Conservation (phyloP, 2,888 invertebrate genomes). For the Hofmannophila pseudospretella region DNA sequence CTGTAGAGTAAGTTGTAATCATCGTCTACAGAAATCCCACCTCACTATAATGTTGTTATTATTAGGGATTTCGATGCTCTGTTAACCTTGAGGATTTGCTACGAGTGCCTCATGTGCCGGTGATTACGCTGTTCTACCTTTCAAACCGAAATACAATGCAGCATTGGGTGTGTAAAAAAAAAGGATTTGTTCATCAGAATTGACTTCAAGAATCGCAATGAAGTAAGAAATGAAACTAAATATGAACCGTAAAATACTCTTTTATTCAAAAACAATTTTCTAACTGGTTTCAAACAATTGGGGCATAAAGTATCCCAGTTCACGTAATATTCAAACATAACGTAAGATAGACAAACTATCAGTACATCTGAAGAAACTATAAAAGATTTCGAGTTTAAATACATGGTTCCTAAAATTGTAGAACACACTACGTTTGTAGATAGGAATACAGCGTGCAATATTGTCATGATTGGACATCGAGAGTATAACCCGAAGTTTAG, state of each 20-base stretch:
- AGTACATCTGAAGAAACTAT: conserved; percentile 1
- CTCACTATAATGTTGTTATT: too few relatives aligned
- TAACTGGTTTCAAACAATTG: conserved; percentile 22
- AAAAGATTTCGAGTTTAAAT: not conserved
- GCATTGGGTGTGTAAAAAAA: too few relatives aligned
- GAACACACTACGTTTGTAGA: conserved; percentile 33
- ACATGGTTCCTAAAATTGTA: conserved; percentile 5
- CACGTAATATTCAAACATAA: not conserved
- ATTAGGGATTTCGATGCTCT: too few relatives aligned
- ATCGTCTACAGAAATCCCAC: too few relatives aligned
- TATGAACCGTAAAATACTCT: conserved; percentile 46
- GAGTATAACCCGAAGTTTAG: too few relatives aligned
- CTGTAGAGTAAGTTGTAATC: too few relatives aligned
- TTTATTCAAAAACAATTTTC: conserved; percentile 53
- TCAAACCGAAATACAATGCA: too few relatives aligned
- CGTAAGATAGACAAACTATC: conserved; percentile 3
- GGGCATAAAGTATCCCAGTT: conserved; percentile 11
- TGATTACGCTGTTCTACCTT: too few relatives aligned
- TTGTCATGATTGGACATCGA: conserved; percentile 55
- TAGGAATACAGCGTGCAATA: conserved; percentile 51
- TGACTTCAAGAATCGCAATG: too few relatives aligned
- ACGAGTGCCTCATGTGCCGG: too few relatives aligned
- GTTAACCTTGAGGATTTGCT: too few relatives aligned
- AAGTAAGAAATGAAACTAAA: conserved; percentile 10
- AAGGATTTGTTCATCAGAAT: too few relatives aligned